Conservation (phyloP, 2,113 vertebrate species). For the Leptocoma aspasia region DNA sequence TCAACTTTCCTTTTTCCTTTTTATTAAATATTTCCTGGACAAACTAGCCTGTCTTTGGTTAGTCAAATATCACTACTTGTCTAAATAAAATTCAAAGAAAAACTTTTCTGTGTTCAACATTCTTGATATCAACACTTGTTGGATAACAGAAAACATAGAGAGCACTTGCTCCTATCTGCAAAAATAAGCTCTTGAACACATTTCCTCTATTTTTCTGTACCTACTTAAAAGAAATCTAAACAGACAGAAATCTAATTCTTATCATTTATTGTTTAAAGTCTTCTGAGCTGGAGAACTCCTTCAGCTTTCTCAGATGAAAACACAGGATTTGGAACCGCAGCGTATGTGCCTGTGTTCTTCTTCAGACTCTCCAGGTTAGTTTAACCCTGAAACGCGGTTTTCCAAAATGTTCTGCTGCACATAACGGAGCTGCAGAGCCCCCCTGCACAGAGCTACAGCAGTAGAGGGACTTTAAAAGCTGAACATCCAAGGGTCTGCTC, state of each 20-base stretch:
- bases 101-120: neutral
- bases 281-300: slow-evolving; percentile 10
- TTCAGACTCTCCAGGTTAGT: neutral
- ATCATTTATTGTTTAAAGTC: neutral
- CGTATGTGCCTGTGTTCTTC: neutral
- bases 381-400: neutral
- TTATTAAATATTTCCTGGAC: slow-evolving; percentile 4
- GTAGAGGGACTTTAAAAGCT: neutral
- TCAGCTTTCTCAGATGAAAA: slow-evolving; percentile 21
- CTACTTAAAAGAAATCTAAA: neutral
- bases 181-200: neutral
- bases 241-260: neutral
- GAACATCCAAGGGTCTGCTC: neutral
- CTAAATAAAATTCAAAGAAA: neutral
- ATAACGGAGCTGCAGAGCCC: accelerated
- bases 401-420: neutral
- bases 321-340: neutral
- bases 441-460: neutral
- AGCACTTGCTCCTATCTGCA: neutral
- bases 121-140: neutral
- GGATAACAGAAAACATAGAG: neutral
- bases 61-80: neutral
- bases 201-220: neutral
- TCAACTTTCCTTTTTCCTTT: neutral
- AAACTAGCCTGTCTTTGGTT: neutral